A percentile compares a stretch with the other conserved stretches of the same genome.
These are phyloP conservation scores for Philopedon plagiatum DNA, from an alignment of 2,888 invertebrate genomes.

Conservation along the genomic window DNA sequence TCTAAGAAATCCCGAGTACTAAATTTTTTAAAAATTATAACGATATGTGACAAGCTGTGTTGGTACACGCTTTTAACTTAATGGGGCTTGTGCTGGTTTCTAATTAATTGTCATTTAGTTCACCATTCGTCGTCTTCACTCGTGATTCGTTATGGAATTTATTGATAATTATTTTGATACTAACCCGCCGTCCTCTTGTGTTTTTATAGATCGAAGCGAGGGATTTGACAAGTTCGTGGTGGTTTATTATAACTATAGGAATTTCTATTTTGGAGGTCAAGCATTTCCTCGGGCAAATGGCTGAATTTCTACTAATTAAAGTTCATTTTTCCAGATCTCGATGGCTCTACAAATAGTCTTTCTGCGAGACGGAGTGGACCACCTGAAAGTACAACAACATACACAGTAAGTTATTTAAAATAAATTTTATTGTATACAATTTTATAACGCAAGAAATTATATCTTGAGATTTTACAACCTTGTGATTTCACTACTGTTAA, in stretches of 20 bases:
- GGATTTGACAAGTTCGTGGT: slow-evolving; percentile 55
- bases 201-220: slow-evolving; percentile 47
- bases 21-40: background rate
- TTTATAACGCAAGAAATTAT: background rate
- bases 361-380: slow-evolving; percentile 77
- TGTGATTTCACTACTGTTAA: background rate
- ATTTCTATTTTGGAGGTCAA: slow-evolving; percentile 29
- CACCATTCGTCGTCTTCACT: background rate
- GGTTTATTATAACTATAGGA: slow-evolving; percentile 51
- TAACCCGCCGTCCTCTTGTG: slow-evolving; percentile 50
- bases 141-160: slow-evolving; percentile 57
- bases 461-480: slow-evolving; percentile 1
- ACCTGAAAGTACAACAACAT: slow-evolving; percentile 84
- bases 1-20: slow-evolving; percentile 3
- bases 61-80: background rate
- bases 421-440: background rate
- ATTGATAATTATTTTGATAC: slow-evolving; percentile 60
- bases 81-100: background rate
- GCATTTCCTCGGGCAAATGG: background rate
- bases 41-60: background rate
- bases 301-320: slow-evolving; percentile 6
- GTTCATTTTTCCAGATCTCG: slow-evolving; percentile 70
- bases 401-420: slow-evolving; percentile 76
- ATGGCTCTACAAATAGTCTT: slow-evolving; percentile 67
- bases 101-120: background rate